Conservation (phyloP, 1,140 invertebrate species). For the Temnothorax nylanderi region DNA sequence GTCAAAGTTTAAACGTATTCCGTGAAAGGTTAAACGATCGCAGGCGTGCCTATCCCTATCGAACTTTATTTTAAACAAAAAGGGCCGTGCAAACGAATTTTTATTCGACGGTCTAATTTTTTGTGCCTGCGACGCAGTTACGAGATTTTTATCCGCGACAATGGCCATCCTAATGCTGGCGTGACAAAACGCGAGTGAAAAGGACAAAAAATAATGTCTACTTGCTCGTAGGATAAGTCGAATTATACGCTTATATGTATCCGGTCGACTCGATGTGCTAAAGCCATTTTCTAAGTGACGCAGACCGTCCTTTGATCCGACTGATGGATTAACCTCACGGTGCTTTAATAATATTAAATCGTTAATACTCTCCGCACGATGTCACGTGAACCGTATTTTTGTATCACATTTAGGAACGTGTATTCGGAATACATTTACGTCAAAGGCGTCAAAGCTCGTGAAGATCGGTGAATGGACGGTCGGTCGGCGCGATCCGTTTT, state of each 20-base stretch:
- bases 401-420: background rate
- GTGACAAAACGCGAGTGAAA: background rate
- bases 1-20: constrained; percentile 53
- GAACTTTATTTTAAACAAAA: constrained; percentile 43
- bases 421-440: constrained; percentile 30
- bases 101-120: background rate
- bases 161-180: background rate
- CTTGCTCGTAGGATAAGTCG: background rate
- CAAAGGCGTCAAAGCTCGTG: background rate
- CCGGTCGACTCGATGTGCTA: constrained; percentile 10
- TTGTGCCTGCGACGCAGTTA: background rate
- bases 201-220: background rate
- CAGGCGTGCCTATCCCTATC: background rate
- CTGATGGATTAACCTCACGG: constrained; percentile 66
- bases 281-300: constrained; percentile 62
- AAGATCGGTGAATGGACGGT: background rate
- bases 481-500: background rate
- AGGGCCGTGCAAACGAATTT: constrained; percentile 19
- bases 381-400: constrained; percentile 34
- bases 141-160: background rate
- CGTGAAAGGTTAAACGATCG: constrained; percentile 44
- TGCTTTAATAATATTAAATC: constrained; percentile 65
- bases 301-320: constrained; percentile 68
- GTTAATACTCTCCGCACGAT: constrained; percentile 34
- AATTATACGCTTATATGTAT: constrained; percentile 4